A percentile compares a stretch with the other conserved stretches of the same genome.
Conservation (phyloP, 2,113 vertebrate genomes). For the Sprattus sprattus region DNA sequence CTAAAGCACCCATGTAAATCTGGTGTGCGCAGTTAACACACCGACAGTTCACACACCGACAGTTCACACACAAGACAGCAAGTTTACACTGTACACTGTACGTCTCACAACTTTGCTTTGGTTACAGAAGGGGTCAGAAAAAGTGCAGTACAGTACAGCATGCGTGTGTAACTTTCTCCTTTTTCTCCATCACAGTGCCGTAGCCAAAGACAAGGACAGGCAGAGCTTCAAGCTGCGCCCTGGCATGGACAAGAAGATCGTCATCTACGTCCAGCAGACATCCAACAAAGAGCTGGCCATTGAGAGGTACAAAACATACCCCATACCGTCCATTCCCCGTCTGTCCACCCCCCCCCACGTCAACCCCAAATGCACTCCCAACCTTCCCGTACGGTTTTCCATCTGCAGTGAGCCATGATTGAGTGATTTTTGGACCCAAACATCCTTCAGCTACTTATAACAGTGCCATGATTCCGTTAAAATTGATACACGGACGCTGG, state of each 20-base stretch:
- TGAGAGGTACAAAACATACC: slow-evolving; percentile 81
- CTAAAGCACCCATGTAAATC: neutral
- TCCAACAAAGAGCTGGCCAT: slow-evolving; percentile 97
- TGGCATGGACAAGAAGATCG: slow-evolving; percentile 97
- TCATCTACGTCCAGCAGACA: slow-evolving; percentile 95
- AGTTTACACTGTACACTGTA: neutral
- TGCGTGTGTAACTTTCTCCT: neutral
- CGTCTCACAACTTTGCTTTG: neutral
- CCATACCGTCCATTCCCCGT: slow-evolving; percentile 22
- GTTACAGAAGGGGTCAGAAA: neutral
- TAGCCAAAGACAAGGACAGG: slow-evolving; percentile 96
- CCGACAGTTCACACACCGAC: too few relatives aligned
- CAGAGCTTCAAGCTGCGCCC: slow-evolving; percentile 97
- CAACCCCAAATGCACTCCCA: neutral
- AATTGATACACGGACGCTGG: slow-evolving; percentile 44
- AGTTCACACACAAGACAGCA: neutral
- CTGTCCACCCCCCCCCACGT: neutral
- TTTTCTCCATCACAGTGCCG: slow-evolving; percentile 74
- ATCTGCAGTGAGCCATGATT: neutral
- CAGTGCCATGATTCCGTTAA: slow-evolving; percentile 38
- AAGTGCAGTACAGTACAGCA: neutral
- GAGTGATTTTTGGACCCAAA: neutral
- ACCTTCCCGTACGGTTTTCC: too few relatives aligned
- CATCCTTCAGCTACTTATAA: slow-evolving; percentile 19
- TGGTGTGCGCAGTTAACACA: neutral